Conservation (phyloP, 2,888 invertebrate species). For the Ichneumon xanthorius region DNA sequence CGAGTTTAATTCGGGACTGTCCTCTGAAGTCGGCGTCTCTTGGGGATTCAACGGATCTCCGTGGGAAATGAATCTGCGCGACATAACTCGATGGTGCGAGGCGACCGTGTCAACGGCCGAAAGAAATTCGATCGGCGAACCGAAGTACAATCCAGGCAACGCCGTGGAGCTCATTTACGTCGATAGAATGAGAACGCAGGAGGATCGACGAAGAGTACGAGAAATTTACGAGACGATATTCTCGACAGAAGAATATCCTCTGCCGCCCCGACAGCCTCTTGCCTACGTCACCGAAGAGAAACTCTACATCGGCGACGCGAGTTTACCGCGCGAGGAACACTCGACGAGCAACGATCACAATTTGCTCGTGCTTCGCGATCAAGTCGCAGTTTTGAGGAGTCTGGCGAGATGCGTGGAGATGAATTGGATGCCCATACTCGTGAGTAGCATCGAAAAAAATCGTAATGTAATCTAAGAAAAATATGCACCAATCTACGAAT, state of each 20-base stretch:
- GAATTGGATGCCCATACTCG: constrained; percentile 97
- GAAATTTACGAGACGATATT: constrained; percentile 58
- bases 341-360: constrained; percentile 82
- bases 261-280: constrained; percentile 85
- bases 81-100: constrained; percentile 97
- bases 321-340: constrained; percentile 84
- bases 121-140: not conserved
- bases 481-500: not conserved
- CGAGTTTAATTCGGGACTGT: constrained; percentile 90
- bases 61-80: constrained; percentile 99
- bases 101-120: constrained; percentile 85
- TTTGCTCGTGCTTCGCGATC: constrained; percentile 86
- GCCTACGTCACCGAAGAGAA: constrained; percentile 87
- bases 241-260: constrained; percentile 84
- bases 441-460: constrained; percentile 83
- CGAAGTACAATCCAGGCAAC: constrained; percentile 86
- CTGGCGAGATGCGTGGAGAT: constrained; percentile 94
- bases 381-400: constrained; percentile 90
- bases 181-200: constrained; percentile 93
- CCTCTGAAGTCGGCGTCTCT: constrained; percentile 87
- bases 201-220: constrained; percentile 91
- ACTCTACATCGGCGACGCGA: constrained; percentile 89
- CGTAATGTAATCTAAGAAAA: not conserved
- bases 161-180: constrained; percentile 93
- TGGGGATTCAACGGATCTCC: constrained; percentile 95